A percentile compares a stretch with the other conserved stretches of the same genome.
Evolutionary conservation across 2,888 invertebrate species (phyloP).

Genomic region (Apamea monoglypha): DNA sequence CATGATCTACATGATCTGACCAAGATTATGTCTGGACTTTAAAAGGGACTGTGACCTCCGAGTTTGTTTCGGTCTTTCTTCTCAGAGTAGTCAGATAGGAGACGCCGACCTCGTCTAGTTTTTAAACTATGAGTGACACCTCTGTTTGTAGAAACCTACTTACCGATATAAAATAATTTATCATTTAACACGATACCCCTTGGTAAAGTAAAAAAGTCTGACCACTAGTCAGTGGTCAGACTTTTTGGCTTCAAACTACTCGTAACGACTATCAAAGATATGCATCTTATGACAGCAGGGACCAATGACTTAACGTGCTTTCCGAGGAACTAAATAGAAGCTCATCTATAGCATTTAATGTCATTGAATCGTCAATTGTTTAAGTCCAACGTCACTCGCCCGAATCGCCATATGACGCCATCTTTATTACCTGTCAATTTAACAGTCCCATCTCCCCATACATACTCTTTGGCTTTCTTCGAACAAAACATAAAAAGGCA

Average conservation of each 20-base stretch:
- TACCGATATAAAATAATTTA: too few relatives aligned
- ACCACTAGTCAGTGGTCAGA: too few relatives aligned
- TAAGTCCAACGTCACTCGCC: not conserved
- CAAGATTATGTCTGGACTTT: too few relatives aligned
- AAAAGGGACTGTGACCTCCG: too few relatives aligned
- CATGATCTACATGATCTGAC: too few relatives aligned
- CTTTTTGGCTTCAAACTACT: not conserved
- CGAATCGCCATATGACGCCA: not conserved
- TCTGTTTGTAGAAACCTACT: too few relatives aligned
- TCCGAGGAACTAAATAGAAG: not conserved
- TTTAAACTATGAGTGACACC: too few relatives aligned
- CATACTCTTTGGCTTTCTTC: conserved; percentile 54
- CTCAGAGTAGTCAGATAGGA: too few relatives aligned
- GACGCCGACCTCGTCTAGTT: too few relatives aligned
- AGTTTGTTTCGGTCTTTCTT: too few relatives aligned
- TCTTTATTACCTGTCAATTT: conserved; percentile 24
- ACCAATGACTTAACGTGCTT: not conserved
- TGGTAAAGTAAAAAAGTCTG: too few relatives aligned
- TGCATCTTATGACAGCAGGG: not conserved
- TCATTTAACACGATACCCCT: too few relatives aligned
- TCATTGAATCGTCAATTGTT: not conserved
- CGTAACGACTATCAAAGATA: not conserved
- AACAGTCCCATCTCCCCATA: conserved; percentile 13
- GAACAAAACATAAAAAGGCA: conserved; percentile 63
- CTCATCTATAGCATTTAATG: not conserved